A percentile compares a stretch with the other conserved stretches of the same genome.
These are phyloP conservation scores for Clarias laeviceps DNA, from an alignment of 2,797 vertebrate species.

Conservation along the genomic window DNA sequence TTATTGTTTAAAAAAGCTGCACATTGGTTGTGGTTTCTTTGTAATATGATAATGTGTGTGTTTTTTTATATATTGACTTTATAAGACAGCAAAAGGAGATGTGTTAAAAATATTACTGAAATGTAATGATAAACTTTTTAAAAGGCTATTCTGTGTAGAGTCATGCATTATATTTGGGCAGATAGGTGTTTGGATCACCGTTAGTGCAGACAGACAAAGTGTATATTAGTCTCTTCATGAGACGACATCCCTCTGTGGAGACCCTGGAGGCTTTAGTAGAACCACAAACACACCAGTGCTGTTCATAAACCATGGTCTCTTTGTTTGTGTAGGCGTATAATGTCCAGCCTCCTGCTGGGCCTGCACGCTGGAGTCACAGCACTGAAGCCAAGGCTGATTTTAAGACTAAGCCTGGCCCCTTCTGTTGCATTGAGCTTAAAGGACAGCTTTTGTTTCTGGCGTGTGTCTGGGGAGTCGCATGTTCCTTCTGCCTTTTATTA, in stretches of 20 bases:
- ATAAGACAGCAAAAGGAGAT: neutral
- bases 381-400: conserved; percentile 41
- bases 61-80: neutral
- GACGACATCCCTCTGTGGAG: conserved; percentile 44
- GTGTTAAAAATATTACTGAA: neutral
- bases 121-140: neutral
- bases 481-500: neutral
- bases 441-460: conserved; percentile 38
- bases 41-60: neutral
- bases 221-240: conserved; percentile 59
- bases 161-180: neutral
- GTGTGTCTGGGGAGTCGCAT: conserved; percentile 37
- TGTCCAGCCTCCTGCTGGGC: conserved; percentile 36
- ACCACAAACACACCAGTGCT: conserved; percentile 12
- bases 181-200: neutral
- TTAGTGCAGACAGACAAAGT: conserved; percentile 59
- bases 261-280: conserved; percentile 61
- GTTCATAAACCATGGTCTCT: conserved; percentile 34
- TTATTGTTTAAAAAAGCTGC: neutral
- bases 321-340: conserved; percentile 47
- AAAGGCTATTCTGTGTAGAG: neutral
- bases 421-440: conserved; percentile 41
- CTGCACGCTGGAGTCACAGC: conserved; percentile 22
- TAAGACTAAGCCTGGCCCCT: conserved; percentile 41
- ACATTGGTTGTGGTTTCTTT: neutral